Evolutionary conservation across 2,113 vertebrate species (phyloP), one percentile per base, ranked within the genome.

Genomic region (Herpetotheres cachinnans): DNA sequence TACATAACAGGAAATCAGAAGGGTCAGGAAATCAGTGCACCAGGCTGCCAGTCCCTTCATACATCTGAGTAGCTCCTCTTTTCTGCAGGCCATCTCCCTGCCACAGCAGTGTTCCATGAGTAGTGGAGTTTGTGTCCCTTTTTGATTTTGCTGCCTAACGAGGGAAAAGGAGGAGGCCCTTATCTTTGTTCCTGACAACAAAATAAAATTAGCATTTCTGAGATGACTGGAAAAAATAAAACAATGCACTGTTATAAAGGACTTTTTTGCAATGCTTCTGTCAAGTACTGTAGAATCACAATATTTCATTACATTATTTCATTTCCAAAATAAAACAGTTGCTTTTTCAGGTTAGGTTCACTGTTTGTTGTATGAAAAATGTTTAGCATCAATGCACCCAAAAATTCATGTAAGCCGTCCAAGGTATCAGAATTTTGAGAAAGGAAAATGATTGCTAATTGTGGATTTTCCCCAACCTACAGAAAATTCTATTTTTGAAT

Each of bases 381-480:
- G 2, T 58, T 92, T 70, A 44, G 11, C 16, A 71, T 67, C 63
- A 56, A 2, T 16, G 34, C 52, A 84, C 22, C 20, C 29, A 74
- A 65, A 93, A 82, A 58, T 44, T 63, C 13, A 8, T 13, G 34
- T 79, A 40, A 89, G 49, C 61, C 56, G 61, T 50, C 67, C 89
- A 62, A 84, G 42, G 44, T 22, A 78, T 71, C 27, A 72, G 63
- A 78, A 84, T 49, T 87, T 89, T 73, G 86, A 76, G 88, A 72
- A 90, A 82, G 61, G 77, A 79, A 91, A 91, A 32, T 7, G 20
- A 91, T 86, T 89, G 52, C 69, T 70, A 61, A 86, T 79, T 72
- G 49, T 95, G 20, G 88, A 82, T 82, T 92, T 94, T 89, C 42
- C 82, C 32, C 59, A 94, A 74, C 85, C 94, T 67, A 82, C 89